Percentiles rank a stretch among this genome's conserved stretches.
phyloP scores from a whole-genome alignment of 2,888 invertebrate genomes.

The Trimorus sp. region DNA sequence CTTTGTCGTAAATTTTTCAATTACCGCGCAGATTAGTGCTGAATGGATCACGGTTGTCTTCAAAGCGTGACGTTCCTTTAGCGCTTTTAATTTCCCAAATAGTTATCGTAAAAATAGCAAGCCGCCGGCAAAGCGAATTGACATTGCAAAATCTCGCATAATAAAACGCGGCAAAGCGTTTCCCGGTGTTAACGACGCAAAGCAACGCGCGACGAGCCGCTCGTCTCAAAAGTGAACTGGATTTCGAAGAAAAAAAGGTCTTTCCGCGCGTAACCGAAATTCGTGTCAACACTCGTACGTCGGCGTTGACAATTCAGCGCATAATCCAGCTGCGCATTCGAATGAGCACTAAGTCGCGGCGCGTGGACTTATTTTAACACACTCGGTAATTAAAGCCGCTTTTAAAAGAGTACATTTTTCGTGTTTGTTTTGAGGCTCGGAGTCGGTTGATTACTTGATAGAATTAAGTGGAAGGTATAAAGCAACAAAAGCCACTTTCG shows the following conservation, averaged over 20 bases:
- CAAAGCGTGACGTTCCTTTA: no score
- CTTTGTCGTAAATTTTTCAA: no score
- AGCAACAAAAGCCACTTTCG: conserved; percentile 54
- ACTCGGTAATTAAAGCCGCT: conserved; percentile 51
- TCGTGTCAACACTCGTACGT: conserved; percentile 22
- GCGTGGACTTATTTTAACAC: conserved; percentile 53
- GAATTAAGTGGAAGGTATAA: conserved; percentile 57
- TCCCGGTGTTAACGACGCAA: no score
- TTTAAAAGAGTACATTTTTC: conserved; percentile 56
- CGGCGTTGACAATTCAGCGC: neutral
- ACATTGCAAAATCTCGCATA: no score
- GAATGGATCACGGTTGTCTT: no score
- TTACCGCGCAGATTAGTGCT: no score
- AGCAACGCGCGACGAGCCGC: no score
- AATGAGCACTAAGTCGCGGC: conserved; percentile 42
- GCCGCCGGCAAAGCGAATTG: no score
- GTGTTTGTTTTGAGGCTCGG: conserved; percentile 48
- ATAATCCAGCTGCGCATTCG: conserved; percentile 37
- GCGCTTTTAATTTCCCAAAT: no score
- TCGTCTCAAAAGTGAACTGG: no score
- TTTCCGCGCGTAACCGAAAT: conserved; percentile 17
- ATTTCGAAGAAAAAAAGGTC: conserved; percentile 4
- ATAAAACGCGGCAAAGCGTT: no score
- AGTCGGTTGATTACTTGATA: conserved; percentile 61
- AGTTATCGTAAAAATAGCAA: no score